A percentile compares a stretch with the other conserved stretches of the same genome.
phyloP scores from a whole-genome alignment of 2,113 vertebrate species.

The Etheostoma cragini region DNA sequence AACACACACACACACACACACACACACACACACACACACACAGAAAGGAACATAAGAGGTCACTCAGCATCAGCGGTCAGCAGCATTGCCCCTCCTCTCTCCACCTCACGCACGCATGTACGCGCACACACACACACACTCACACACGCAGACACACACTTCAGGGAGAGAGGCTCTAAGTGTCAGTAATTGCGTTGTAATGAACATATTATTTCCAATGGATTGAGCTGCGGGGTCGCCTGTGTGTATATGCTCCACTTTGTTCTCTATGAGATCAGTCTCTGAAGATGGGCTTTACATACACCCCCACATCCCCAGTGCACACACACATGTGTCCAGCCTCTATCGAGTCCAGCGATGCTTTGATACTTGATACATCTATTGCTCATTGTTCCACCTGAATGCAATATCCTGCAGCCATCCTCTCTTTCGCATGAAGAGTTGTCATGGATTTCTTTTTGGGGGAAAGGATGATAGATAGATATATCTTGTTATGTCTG shows the following conservation, averaged over 20 bases:
- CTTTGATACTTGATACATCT: conserved; percentile 81
- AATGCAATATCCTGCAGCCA: conserved; percentile 63
- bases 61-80: conserved; percentile 68
- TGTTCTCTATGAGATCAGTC: conserved; percentile 71
- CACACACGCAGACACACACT: conserved; percentile 50
- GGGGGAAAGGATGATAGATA: conserved; percentile 31
- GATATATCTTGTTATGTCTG: conserved; percentile 60
- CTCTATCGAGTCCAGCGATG: conserved; percentile 38
- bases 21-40: conserved; percentile 38
- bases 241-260: conserved; percentile 64
- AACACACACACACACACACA: conserved; percentile 51
- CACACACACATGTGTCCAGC: conserved; percentile 6
- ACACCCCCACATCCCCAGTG: conserved; percentile 4
- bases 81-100: conserved; percentile 21
- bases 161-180: conserved; percentile 75
- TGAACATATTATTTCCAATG: conserved; percentile 82
- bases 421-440: conserved; percentile 44
- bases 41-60: conserved; percentile 53
- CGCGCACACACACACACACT: conserved; percentile 46
- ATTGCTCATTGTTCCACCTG: conserved; percentile 76
- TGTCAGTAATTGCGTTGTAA: conserved; percentile 83
- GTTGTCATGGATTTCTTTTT: conserved; percentile 35
- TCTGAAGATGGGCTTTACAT: conserved; percentile 56
- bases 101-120: conserved; percentile 39
- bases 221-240: conserved; percentile 71